Evolutionary conservation across 2,113 vertebrate species (phyloP).

Genomic region (Triplophysa tibetana): DNA sequence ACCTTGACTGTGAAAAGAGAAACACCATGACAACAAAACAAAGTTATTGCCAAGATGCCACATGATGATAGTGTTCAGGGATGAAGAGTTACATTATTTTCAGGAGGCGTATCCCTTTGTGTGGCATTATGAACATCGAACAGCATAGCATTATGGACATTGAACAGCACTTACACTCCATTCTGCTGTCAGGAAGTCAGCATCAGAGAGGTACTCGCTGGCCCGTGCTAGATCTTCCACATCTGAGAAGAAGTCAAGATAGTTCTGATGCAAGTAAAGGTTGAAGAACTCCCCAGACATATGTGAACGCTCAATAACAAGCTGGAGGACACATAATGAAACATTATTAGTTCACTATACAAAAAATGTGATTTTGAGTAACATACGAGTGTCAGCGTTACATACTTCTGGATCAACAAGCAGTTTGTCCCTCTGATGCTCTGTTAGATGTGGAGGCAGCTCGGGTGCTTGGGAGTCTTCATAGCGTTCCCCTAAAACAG

Average conservation of each 20-base stretch:
- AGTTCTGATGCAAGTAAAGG: slow-evolving; percentile 97
- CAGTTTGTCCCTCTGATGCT: slow-evolving; percentile 66
- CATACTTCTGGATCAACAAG: slow-evolving; percentile 72
- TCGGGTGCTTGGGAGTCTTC: slow-evolving; percentile 44
- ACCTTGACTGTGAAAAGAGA: slow-evolving; percentile 70
- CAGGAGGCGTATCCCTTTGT: background rate
- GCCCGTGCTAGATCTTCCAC: slow-evolving; percentile 85
- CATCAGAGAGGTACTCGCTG: slow-evolving; percentile 90
- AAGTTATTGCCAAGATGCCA: slow-evolving; percentile 18
- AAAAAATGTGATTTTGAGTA: background rate
- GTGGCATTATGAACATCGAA: background rate
- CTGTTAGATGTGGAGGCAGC: slow-evolving; percentile 68
- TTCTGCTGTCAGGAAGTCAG: slow-evolving; percentile 83
- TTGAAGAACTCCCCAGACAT: slow-evolving; percentile 89
- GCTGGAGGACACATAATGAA: slow-evolving; percentile 62
- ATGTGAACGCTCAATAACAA: slow-evolving; percentile 88
- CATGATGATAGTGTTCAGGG: background rate
- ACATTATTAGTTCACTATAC: background rate
- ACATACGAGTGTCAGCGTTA: background rate
- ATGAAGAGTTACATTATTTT: slow-evolving; percentile 7
- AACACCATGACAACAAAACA: slow-evolving; percentile 25
- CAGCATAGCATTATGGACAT: background rate
- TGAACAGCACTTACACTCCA: slow-evolving; percentile 83
- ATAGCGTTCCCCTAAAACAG: slow-evolving; percentile 60
- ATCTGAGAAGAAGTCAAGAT: slow-evolving; percentile 87